phyloP scores from a whole-genome alignment of 1,140 invertebrate species.

The Drosophila setifemur region DNA sequence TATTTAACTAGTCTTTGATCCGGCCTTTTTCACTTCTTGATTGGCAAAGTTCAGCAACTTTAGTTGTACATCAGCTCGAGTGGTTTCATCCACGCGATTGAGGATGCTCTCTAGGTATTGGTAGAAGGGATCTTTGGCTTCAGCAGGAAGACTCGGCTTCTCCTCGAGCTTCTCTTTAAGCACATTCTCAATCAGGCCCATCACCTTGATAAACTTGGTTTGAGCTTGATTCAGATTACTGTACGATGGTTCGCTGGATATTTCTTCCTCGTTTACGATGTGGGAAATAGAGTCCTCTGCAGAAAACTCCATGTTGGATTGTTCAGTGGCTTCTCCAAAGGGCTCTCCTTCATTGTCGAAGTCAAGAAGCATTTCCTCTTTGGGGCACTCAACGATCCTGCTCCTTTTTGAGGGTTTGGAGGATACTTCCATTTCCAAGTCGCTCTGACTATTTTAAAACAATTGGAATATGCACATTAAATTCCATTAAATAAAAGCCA shows the following conservation, averaged over 20 bases:
- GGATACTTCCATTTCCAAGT: too few relatives aligned
- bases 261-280: too few relatives aligned
- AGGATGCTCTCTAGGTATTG: constrained; percentile 34
- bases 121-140: constrained; percentile 28
- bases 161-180: constrained; percentile 17
- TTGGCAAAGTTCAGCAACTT: constrained; percentile 23
- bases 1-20: too few relatives aligned
- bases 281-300: too few relatives aligned
- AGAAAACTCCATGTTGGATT: too few relatives aligned
- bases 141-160: too few relatives aligned
- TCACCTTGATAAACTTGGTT: constrained; percentile 8
- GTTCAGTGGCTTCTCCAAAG: too few relatives aligned
- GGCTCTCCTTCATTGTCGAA: too few relatives aligned
- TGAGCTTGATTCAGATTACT: neutral
- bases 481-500: neutral
- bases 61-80: constrained; percentile 24
- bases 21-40: constrained; percentile 1
- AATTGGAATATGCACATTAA: neutral
- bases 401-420: too few relatives aligned
- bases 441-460: too few relatives aligned
- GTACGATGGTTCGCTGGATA: neutral
- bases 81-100: constrained; percentile 7
- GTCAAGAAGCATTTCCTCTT: too few relatives aligned
- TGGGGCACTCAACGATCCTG: too few relatives aligned
- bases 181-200: constrained; percentile 18